Conservation (phyloP, 2,888 invertebrate genomes). For the Autographa pulchrina region DNA sequence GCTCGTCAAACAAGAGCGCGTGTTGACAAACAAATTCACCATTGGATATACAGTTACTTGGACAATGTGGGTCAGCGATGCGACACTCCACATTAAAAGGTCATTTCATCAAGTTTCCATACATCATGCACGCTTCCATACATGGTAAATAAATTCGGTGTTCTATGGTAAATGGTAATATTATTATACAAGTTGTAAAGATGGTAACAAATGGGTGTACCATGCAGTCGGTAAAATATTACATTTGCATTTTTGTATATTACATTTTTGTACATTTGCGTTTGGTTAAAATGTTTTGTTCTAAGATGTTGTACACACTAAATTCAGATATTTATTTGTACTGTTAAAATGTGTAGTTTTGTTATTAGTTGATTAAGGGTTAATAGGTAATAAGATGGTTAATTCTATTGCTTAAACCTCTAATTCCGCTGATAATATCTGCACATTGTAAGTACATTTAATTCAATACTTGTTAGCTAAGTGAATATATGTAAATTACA, state of each 20-base stretch:
- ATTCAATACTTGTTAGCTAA: neutral
- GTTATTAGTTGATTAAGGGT: too few relatives aligned
- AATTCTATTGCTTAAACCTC: neutral
- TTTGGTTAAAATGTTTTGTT: neutral
- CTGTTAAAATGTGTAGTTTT: too few relatives aligned
- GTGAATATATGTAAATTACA: conserved; percentile 1
- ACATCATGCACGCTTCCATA: conserved; percentile 20
- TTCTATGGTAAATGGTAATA: neutral
- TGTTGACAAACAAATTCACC: conserved; percentile 74
- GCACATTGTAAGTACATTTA: neutral
- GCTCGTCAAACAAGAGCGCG: conserved; percentile 77
- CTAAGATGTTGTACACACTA: neutral
- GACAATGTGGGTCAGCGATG: conserved; percentile 65
- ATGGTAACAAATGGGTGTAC: conserved; percentile 14
- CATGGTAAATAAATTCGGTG: neutral
- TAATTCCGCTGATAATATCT: neutral
- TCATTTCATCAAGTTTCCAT: conserved; percentile 42
- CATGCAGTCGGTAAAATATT: conserved; percentile 41
- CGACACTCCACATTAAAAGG: conserved; percentile 45
- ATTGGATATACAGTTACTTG: conserved; percentile 64
- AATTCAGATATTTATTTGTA: neutral
- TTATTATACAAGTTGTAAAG: neutral
- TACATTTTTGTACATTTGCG: neutral
- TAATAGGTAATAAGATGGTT: too few relatives aligned
- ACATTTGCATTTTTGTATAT: conserved; percentile 43